These are phyloP conservation scores for Cenopis cana DNA, from an alignment of 2,888 invertebrate genomes.

Conservation along the genomic window DNA sequence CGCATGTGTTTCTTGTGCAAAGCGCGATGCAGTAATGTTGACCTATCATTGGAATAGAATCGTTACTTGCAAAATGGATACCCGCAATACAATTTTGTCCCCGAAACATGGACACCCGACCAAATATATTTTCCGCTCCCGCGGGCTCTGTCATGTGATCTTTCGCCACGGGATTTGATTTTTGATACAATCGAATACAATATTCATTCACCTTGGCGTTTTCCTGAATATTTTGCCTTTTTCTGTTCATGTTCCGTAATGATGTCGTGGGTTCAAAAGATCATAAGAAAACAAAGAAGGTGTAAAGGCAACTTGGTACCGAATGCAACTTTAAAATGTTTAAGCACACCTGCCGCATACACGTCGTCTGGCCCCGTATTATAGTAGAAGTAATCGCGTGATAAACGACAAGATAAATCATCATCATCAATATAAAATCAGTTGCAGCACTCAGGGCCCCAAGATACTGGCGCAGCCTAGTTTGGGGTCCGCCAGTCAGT, in stretches of 20 bases:
- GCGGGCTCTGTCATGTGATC: slow-evolving; percentile 22
- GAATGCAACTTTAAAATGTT: too few relatives aligned
- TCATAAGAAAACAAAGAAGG: not conserved
- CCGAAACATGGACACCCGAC: slow-evolving; percentile 28
- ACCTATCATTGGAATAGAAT: not conserved
- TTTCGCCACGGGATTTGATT: slow-evolving; percentile 21
- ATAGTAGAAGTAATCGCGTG: too few relatives aligned
- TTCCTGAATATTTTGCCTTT: not conserved
- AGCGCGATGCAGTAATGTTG: not conserved
- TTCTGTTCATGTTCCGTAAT: not conserved
- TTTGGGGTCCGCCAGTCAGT: too few relatives aligned
- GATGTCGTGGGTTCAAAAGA: not conserved
- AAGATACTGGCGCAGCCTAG: too few relatives aligned
- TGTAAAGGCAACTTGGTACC: too few relatives aligned
- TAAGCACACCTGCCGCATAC: too few relatives aligned
- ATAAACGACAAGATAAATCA: too few relatives aligned
- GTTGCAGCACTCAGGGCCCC: too few relatives aligned
- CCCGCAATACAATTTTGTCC: slow-evolving; percentile 32
- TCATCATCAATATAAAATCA: too few relatives aligned
- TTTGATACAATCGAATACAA: slow-evolving; percentile 23
- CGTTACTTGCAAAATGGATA: not conserved
- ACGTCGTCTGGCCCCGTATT: too few relatives aligned
- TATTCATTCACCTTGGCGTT: slow-evolving; percentile 27
- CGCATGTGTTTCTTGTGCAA: too few relatives aligned
- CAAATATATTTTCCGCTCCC: slow-evolving; percentile 38